A percentile compares a stretch with the other conserved stretches of the same genome.
These are phyloP conservation scores for Lithosia quadra DNA, from an alignment of 2,888 invertebrate species.

Conservation along the genomic window DNA sequence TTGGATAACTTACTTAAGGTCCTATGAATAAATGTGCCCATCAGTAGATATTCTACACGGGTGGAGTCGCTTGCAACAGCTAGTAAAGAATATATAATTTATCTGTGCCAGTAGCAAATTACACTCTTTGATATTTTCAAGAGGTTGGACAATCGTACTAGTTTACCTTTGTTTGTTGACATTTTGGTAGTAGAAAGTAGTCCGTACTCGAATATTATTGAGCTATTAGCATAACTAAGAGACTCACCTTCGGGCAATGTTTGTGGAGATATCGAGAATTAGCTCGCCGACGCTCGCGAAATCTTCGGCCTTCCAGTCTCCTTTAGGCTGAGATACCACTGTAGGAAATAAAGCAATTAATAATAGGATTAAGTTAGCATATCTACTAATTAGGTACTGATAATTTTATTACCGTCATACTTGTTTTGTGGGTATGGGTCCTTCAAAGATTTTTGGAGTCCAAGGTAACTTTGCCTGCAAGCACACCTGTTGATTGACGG, in stretches of 20 bases:
- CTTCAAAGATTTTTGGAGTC: too few relatives aligned
- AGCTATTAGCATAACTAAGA: constrained; percentile 12
- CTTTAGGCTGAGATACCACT: constrained; percentile 94
- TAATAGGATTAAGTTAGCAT: too few relatives aligned
- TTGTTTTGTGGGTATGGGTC: too few relatives aligned
- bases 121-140: constrained; percentile 7
- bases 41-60: too few relatives aligned
- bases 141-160: constrained; percentile 14
- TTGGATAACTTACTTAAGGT: too few relatives aligned
- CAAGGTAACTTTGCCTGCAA: too few relatives aligned
- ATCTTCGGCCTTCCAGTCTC: constrained; percentile 94
- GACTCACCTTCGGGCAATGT: constrained; percentile 94
- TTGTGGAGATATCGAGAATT: constrained; percentile 94
- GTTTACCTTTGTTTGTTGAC: constrained; percentile 25
- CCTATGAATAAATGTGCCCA: too few relatives aligned
- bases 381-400: too few relatives aligned
- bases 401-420: too few relatives aligned
- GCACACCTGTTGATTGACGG: too few relatives aligned
- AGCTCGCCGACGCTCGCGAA: constrained; percentile 95
- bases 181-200: constrained; percentile 40
- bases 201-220: constrained; percentile 13
- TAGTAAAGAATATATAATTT: too few relatives aligned
- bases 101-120: background rate
- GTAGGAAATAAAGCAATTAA: constrained; percentile 39
- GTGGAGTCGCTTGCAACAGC: too few relatives aligned